A percentile compares a stretch with the other conserved stretches of the same genome.
These are phyloP conservation scores for Triplophysa siluroides DNA, from an alignment of 2,113 vertebrate species.

Conservation along the genomic window DNA sequence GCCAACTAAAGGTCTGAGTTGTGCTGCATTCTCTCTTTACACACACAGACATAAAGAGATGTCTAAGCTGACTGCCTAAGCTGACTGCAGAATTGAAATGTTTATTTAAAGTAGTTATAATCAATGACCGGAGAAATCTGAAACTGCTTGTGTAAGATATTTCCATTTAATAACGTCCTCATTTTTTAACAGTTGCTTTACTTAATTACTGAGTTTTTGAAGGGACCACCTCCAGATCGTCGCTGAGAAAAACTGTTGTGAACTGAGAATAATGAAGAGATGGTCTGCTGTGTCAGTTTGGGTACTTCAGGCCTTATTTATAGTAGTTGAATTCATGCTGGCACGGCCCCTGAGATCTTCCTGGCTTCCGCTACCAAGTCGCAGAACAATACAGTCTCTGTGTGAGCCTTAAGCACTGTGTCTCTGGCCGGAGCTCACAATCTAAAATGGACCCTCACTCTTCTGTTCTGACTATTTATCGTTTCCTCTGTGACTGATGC, in stretches of 20 bases:
- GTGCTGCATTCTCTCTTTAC: not conserved
- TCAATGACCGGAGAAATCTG: no score
- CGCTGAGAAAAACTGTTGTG: not conserved
- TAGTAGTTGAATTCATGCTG: constrained; percentile 35
- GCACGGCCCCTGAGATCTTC: constrained; percentile 7
- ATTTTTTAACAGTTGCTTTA: no score
- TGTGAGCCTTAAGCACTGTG: constrained; percentile 24
- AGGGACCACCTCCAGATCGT: not conserved
- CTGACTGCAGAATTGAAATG: no score
- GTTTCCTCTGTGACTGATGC: constrained; percentile 2
- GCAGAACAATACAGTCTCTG: constrained; percentile 41
- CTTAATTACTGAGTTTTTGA: not conserved
- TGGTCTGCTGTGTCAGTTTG: constrained; percentile 6
- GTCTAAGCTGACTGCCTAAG: no score
- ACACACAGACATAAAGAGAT: not conserved
- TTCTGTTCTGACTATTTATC: constrained; percentile 4
- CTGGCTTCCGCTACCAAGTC: constrained; percentile 34
- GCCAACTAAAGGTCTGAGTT: not conserved
- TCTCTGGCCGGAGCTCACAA: constrained; percentile 15
- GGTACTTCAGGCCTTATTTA: constrained; percentile 28
- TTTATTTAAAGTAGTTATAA: no score
- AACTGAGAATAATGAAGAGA: not conserved
- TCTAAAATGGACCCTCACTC: constrained; percentile 17
- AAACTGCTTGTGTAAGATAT: no score
- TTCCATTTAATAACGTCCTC: no score